Percentiles rank a stretch among this genome's conserved stretches.
phyloP scores from a whole-genome alignment of 2,113 vertebrate species.

The Geococcyx californianus region DNA sequence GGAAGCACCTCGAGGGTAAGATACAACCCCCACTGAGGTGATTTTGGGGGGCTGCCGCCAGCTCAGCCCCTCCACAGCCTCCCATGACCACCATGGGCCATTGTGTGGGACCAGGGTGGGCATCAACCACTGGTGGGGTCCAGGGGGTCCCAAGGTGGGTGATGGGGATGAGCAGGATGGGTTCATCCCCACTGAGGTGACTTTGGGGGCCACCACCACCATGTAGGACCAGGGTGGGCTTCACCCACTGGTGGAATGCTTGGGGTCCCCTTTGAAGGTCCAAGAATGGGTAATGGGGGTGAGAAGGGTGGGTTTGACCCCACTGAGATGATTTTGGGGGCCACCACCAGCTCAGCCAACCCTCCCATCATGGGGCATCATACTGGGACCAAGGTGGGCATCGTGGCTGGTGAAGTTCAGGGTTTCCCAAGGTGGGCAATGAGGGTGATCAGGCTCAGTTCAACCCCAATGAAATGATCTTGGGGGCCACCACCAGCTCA shows the following conservation, averaged over 20 bases:
- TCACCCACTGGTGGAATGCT: neutral
- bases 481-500: too few relatives aligned
- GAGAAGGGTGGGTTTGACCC: neutral
- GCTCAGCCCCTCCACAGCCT: too few relatives aligned
- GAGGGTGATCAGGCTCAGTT: too few relatives aligned
- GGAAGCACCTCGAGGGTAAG: neutral
- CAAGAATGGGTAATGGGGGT: too few relatives aligned
- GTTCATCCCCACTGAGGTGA: neutral
- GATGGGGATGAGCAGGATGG: neutral
- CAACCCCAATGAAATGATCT: too few relatives aligned
- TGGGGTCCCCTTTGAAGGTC: neutral
- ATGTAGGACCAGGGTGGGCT: neutral
- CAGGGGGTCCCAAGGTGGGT: too few relatives aligned
- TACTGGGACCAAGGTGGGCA: neutral
- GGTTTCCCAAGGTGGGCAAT: too few relatives aligned
- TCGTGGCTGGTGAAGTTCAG: too few relatives aligned
- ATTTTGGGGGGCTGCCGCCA: too few relatives aligned
- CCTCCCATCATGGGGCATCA: rapidly evolving
- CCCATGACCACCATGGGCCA: too few relatives aligned
- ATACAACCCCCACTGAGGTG: too few relatives aligned
- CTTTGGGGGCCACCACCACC: neutral
- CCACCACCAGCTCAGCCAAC: neutral
- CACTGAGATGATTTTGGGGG: neutral
- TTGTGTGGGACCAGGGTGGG: too few relatives aligned
- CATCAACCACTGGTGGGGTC: neutral